Conservation (phyloP, 2,113 vertebrate species). For the Hipposideros armiger region DNA sequence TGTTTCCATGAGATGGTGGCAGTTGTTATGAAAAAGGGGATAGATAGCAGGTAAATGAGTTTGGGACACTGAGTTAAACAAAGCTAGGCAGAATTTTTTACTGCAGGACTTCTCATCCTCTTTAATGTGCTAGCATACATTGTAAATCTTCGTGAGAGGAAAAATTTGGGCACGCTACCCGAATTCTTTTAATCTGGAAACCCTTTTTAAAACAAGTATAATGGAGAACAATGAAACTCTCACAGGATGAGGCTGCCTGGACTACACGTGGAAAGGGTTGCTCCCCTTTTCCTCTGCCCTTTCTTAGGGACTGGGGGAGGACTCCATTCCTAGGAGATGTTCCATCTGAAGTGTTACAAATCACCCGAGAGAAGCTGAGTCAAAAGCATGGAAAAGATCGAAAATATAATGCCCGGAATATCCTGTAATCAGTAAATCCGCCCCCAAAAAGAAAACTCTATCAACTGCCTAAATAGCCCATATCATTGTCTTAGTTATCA, state of each 20-base stretch:
- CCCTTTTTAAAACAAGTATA: too few relatives aligned
- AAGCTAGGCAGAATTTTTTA: background rate
- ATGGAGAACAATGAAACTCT: background rate
- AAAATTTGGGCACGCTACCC: background rate
- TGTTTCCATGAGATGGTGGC: background rate
- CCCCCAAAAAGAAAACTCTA: background rate
- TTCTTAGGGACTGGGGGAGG: background rate
- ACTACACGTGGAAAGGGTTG: background rate
- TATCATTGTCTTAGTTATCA: background rate
- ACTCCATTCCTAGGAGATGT: background rate
- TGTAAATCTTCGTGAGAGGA: background rate
- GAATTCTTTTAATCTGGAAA: slow-evolving; percentile 27
- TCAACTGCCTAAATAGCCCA: background rate
- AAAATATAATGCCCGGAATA: background rate
- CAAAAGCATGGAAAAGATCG: background rate
- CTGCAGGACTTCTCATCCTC: background rate
- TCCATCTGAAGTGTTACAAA: background rate
- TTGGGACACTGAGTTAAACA: background rate
- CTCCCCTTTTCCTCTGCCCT: background rate
- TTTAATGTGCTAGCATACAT: background rate
- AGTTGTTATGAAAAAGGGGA: background rate
- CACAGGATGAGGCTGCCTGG: background rate
- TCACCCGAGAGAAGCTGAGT: background rate
- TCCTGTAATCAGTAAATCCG: background rate
- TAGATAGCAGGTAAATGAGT: background rate